phyloP scores from a whole-genome alignment of 2,113 vertebrate species.

The Pelvicachromis taeniatus region DNA sequence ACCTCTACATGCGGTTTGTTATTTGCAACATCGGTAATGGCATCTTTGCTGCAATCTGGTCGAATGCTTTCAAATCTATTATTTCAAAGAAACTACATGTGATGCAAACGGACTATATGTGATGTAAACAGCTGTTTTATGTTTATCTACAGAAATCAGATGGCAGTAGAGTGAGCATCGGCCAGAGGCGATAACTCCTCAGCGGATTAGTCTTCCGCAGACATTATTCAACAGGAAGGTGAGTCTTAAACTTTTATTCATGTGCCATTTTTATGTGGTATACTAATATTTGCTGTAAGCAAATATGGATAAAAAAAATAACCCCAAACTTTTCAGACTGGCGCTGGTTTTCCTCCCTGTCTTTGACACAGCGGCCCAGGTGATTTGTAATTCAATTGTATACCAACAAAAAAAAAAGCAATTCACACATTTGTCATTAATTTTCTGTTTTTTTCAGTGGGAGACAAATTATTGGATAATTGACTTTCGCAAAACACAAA shows the following conservation, averaged over 20 bases:
- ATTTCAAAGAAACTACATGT: slow-evolving; percentile 35
- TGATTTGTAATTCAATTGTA: neutral
- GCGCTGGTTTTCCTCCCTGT: neutral
- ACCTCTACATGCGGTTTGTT: neutral
- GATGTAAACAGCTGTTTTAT: slow-evolving; percentile 42
- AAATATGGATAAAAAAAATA: neutral
- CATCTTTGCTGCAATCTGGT: neutral
- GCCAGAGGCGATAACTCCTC: slow-evolving; percentile 33
- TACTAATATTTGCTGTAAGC: neutral
- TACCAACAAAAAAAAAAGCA: neutral
- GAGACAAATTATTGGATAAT: slow-evolving; percentile 26
- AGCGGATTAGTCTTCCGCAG: slow-evolving; percentile 3
- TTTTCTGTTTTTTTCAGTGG: neutral
- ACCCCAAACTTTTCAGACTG: neutral
- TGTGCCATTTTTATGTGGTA: neutral
- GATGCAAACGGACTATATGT: slow-evolving; percentile 6
- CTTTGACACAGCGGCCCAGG: neutral
- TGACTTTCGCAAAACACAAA: slow-evolving; percentile 31
- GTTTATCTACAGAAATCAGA: slow-evolving; percentile 59
- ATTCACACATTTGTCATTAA: neutral
- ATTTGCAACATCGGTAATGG: neutral
- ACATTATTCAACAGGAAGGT: slow-evolving; percentile 43
- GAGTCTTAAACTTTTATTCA: slow-evolving; percentile 11
- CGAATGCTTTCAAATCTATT: slow-evolving; percentile 15
- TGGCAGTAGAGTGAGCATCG: slow-evolving; percentile 29